Percentiles rank a stretch among this genome's conserved stretches.
phyloP scores from a whole-genome alignment of 2,797 vertebrate species.

The Fistularia commersonii region DNA sequence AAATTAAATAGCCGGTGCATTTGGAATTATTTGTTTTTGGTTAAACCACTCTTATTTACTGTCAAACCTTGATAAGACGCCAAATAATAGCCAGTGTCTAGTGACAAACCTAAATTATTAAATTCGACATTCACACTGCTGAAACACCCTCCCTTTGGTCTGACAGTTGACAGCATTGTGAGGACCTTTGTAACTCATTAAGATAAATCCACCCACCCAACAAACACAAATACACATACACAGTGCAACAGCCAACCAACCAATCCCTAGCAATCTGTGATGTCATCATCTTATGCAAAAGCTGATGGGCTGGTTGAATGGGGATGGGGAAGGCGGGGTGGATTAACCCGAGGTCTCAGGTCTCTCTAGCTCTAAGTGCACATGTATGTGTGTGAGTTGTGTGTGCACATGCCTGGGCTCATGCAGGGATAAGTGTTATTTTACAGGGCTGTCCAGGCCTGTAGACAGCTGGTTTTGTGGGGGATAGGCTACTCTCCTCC shows the following conservation, averaged over 20 bases:
- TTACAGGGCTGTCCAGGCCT: slow-evolving; percentile 54
- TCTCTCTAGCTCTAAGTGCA: slow-evolving; percentile 8
- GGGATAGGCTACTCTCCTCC: slow-evolving; percentile 66
- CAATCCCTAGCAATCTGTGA: slow-evolving; percentile 63
- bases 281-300: slow-evolving; percentile 73
- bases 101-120: background rate
- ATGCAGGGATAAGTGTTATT: slow-evolving; percentile 65
- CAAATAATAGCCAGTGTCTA: too few species aligned
- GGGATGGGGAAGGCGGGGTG: slow-evolving; percentile 1
- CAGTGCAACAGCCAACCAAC: slow-evolving; percentile 34
- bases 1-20: too few species aligned
- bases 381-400: slow-evolving; percentile 14
- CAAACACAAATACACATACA: slow-evolving; percentile 24
- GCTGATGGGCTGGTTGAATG: slow-evolving; percentile 58
- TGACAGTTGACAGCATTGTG: background rate
- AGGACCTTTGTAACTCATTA: slow-evolving; percentile 9
- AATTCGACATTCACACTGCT: background rate
- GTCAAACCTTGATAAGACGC: too few species aligned
- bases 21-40: too few species aligned
- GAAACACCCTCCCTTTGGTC: background rate
- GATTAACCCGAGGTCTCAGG: slow-evolving; percentile 34
- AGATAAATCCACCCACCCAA: slow-evolving; percentile 23
- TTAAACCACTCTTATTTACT: too few species aligned
- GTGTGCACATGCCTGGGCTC: slow-evolving; percentile 30
- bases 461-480: slow-evolving; percentile 74